Evolutionary conservation across 1,140 invertebrate genomes (phyloP), one percentile per base, ranked within the genome.

Genomic region (Parasteatoda tepidariorum): DNA sequence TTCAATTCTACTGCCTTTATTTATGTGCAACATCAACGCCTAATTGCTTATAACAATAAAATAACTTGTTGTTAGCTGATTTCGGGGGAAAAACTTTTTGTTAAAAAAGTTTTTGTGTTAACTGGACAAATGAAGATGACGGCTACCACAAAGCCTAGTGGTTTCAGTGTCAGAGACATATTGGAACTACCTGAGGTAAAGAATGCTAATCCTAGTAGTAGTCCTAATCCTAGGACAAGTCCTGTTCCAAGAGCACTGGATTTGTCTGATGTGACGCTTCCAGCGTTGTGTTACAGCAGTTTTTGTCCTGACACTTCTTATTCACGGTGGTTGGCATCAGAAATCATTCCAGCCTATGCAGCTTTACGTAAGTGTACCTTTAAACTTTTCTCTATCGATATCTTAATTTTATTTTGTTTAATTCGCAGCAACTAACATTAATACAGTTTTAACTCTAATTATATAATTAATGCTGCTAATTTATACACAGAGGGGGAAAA

Each of bases 111-210:
- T 59, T 15, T 59, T 22, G 9, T 59, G n/a, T 7, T 1, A 59
- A 0, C 24, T 26, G 55, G 24, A 9, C 31, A 28, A 15, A 66
- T 82, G 57, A 70, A 38, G 13, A 83, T 73, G 68, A 83, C 68
- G 5, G 33, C 71, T 3, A 73, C 30, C 15, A 59, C 78, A 3
- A 84, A 84, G 24, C 64, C 83, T 2, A 84, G 71, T 30, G 73
- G 83, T 15, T 84, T 84, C 33, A 84, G 71, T 55, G 83, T 84
- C 2, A n/a, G 73, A 41, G 83, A 84, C 62, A 84, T 84, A n/a
- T 41, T 84, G 30, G 83, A 84, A 28, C 73, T 84, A 2, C 83
- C 83, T 5, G 83, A 84, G 7, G 70, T 15, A 11, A 84, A 84
- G 41, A 18, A 54, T 30, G 3, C 7, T 13, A 7, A 55, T 9